A percentile compares a stretch with the other conserved stretches of the same genome.
Evolutionary conservation across 2,113 vertebrate genomes (phyloP).

Genomic region (Perca fluviatilis): DNA sequence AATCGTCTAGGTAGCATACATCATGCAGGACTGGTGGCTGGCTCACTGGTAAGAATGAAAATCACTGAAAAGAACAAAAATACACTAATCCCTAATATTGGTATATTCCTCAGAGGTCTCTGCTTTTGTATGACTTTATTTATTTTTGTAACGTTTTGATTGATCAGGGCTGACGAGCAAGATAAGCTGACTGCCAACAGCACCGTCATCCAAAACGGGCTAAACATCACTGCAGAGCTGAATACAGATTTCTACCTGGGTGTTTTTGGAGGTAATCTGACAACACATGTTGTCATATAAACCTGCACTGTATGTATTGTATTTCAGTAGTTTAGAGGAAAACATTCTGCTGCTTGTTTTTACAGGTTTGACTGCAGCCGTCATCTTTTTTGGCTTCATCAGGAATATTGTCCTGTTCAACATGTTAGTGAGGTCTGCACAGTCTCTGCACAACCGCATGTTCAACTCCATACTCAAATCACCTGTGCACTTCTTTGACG

Average conservation of each 20-base stretch:
- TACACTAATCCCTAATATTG: background rate
- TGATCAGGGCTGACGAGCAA: slow-evolving; percentile 77
- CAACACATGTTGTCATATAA: accelerated
- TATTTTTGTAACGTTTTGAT: background rate
- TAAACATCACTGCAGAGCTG: slow-evolving; percentile 74
- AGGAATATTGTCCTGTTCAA: slow-evolving; percentile 88
- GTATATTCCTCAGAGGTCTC: background rate
- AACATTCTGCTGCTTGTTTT: slow-evolving; percentile 6
- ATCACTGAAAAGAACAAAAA: background rate
- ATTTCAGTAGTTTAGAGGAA: background rate
- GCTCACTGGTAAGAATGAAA: slow-evolving; percentile 90
- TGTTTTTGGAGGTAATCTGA: slow-evolving; percentile 90
- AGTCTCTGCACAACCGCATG: slow-evolving; percentile 92
- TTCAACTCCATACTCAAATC: slow-evolving; percentile 90
- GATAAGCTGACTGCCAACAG: slow-evolving; percentile 62
- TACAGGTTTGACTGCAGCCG: slow-evolving; percentile 88
- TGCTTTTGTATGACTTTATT: background rate
- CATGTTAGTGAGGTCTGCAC: slow-evolving; percentile 87
- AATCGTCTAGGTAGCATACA: slow-evolving; percentile 84
- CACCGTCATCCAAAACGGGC: slow-evolving; percentile 1
- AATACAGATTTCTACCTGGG: slow-evolving; percentile 89
- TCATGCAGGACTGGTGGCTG: slow-evolving; percentile 98
- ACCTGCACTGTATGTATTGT: background rate
- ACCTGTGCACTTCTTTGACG: slow-evolving; percentile 93
- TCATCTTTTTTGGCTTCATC: slow-evolving; percentile 88